Conservation (phyloP, 2,888 invertebrate genomes). For the Coelopa pilipes region DNA sequence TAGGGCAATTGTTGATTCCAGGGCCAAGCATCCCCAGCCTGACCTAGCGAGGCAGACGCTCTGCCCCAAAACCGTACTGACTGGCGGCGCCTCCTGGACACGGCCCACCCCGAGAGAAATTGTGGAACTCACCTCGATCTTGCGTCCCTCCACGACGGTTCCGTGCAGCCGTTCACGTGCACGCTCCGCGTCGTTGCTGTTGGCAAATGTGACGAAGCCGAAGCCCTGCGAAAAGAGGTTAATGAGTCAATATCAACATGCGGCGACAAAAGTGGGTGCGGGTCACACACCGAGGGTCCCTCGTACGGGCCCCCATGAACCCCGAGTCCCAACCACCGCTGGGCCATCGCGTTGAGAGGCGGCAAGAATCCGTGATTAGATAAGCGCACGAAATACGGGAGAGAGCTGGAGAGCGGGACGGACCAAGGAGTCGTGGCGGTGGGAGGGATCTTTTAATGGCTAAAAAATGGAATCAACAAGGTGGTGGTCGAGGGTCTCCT, state of each 20-base stretch:
- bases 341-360: neutral
- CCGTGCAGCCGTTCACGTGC: conserved; percentile 99
- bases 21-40: neutral
- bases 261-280: no score
- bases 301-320: no score
- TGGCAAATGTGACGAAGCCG: conserved; percentile 99
- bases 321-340: no score
- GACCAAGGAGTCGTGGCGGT: neutral
- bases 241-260: no score
- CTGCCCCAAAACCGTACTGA: no score
- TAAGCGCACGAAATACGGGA: neutral
- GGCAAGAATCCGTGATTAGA: neutral
- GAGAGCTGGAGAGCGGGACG: neutral
- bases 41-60: neutral
- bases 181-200: conserved; percentile 99
- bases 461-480: conserved; percentile 16
- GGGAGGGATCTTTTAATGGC: neutral
- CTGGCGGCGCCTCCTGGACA: no score
- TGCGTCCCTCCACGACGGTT: conserved; percentile 99
- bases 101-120: no score
- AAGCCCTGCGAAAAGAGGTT: conserved; percentile 83
- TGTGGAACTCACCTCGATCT: conserved; percentile 96
- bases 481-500: neutral
- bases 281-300: no score
- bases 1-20: neutral